Percentiles rank a stretch among this genome's conserved stretches.
Conservation (phyloP, 2,797 vertebrate genomes). For the Pipistrellus nathusii region DNA sequence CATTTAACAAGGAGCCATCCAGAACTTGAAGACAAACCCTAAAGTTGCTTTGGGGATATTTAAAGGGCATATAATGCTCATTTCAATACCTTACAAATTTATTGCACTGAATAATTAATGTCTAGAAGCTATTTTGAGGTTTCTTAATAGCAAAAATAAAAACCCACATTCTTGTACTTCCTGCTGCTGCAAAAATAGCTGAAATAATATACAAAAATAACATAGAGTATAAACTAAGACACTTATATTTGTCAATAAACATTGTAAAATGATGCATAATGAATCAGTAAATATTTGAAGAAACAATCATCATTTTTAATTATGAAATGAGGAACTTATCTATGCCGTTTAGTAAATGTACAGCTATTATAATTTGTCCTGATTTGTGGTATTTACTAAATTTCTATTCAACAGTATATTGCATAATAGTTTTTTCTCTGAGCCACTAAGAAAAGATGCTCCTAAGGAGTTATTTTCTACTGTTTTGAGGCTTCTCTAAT, state of each 20-base stretch:
- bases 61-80: background rate
- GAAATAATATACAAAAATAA: background rate
- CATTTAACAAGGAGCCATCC: conserved; percentile 45
- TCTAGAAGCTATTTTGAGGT: conserved; percentile 26
- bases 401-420: conserved; percentile 9
- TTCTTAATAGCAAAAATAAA: conserved; percentile 64
- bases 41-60: background rate
- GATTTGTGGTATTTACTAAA: background rate
- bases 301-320: background rate
- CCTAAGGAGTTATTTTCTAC: conserved; percentile 16
- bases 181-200: background rate
- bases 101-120: conserved; percentile 27
- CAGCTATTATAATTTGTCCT: background rate
- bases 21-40: conserved; percentile 27
- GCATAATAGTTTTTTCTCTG: background rate
- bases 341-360: background rate
- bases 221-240: background rate
- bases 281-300: background rate
- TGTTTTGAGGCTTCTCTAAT: background rate
- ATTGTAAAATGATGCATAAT: background rate
- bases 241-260: background rate
- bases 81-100: conserved; percentile 16
- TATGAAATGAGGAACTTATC: background rate
- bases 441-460: background rate
- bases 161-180: background rate